A percentile compares a stretch with the other conserved stretches of the same genome.
Evolutionary conservation across 2,797 vertebrate species (phyloP).

Genomic region (Hylomyscus alleni): DNA sequence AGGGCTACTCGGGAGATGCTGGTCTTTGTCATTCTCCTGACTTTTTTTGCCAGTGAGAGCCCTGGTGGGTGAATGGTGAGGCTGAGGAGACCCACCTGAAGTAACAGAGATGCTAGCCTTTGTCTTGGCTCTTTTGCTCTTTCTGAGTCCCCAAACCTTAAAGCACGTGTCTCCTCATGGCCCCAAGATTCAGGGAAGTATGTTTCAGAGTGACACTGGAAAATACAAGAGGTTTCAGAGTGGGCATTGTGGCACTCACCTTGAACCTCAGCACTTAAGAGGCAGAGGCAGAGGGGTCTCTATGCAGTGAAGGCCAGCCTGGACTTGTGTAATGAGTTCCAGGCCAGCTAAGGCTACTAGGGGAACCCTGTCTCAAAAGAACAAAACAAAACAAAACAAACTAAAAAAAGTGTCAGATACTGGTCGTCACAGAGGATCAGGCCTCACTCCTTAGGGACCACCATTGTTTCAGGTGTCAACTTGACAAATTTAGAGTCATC

Average conservation of each 20-base stretch:
- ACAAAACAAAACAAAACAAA: background rate
- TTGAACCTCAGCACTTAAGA: no score
- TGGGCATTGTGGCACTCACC: background rate
- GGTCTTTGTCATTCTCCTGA: rapidly evolving
- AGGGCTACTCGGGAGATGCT: no score
- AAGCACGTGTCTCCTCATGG: rapidly evolving
- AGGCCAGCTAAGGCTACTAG: background rate
- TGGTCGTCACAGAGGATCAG: rapidly evolving
- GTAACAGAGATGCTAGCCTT: rapidly evolving
- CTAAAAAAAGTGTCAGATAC: rapidly evolving
- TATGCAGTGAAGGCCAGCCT: background rate
- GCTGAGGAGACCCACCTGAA: no score
- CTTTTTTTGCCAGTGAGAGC: background rate
- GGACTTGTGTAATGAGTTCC: background rate
- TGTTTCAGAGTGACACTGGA: rapidly evolving
- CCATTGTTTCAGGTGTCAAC: background rate
- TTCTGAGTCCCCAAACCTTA: background rate
- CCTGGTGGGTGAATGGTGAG: rapidly evolving
- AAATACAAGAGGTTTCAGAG: rapidly evolving
- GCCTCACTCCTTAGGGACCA: rapidly evolving
- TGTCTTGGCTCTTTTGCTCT: no score
- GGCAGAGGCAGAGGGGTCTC: background rate
- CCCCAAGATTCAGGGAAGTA: rapidly evolving
- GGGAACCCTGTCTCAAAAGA: no score
- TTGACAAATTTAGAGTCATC: background rate